phyloP scores from a whole-genome alignment of 2,888 invertebrate species.

The Eristalis intricaria region DNA sequence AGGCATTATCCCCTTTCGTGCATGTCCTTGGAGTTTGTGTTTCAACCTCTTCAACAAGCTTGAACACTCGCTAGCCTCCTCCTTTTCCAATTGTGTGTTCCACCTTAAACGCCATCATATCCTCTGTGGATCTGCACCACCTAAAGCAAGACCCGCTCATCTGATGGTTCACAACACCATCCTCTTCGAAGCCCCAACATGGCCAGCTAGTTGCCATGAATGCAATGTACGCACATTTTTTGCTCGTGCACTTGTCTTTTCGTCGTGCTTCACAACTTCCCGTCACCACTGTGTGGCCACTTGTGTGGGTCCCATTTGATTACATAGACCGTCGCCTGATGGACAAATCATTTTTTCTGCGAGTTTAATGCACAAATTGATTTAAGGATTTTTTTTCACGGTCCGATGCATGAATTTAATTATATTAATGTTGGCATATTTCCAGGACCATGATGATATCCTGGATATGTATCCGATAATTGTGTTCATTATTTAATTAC shows the following conservation, averaged over 20 bases:
- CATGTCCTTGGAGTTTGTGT: too few species aligned
- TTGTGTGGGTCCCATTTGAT: constrained; percentile 11
- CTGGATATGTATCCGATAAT: constrained; percentile 63
- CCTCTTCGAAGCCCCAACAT: too few species aligned
- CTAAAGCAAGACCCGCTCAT: too few species aligned
- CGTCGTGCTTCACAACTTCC: neutral
- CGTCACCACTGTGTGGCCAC: neutral
- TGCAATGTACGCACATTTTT: too few species aligned
- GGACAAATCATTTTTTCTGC: constrained; percentile 22
- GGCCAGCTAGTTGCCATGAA: too few species aligned
- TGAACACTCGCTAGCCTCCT: too few species aligned
- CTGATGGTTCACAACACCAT: too few species aligned
- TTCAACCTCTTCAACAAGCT: too few species aligned
- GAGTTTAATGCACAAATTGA: constrained; percentile 49
- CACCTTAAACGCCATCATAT: too few species aligned
- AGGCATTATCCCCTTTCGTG: too few species aligned
- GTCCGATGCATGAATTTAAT: constrained; percentile 66
- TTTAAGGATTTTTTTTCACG: constrained; percentile 58
- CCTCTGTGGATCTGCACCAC: too few species aligned
- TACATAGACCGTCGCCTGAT: constrained; percentile 25
- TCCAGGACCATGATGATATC: constrained; percentile 65
- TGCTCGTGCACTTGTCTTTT: neutral
- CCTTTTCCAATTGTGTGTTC: too few species aligned
- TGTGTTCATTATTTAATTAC: constrained; percentile 67
- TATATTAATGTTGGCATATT: constrained; percentile 68